Evolutionary conservation across 2,888 invertebrate species (phyloP).

Genomic region (Cybosia mesomella): DNA sequence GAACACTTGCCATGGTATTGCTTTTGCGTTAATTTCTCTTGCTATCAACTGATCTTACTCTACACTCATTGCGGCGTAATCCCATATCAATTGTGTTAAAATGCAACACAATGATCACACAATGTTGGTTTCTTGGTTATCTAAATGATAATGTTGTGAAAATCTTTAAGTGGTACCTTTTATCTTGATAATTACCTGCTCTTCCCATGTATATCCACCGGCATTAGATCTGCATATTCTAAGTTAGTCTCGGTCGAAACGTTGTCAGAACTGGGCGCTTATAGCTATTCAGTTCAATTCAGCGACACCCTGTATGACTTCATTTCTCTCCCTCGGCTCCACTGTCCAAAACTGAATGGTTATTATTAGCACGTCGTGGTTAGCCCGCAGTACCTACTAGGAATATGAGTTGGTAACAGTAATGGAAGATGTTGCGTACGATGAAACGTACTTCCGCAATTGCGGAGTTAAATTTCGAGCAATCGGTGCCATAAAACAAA

Average conservation of each 20-base stretch:
- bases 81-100: neutral
- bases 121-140: neutral
- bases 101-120: constrained; percentile 2
- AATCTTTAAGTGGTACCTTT: constrained; percentile 1
- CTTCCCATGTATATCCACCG: constrained; percentile 5
- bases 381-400: too few species aligned
- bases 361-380: too few species aligned
- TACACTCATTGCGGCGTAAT: neutral
- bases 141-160: constrained; percentile 16
- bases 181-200: constrained; percentile 4
- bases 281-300: too few species aligned
- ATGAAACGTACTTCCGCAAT: too few species aligned
- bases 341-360: too few species aligned
- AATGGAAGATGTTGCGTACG: too few species aligned
- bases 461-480: too few species aligned
- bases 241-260: neutral
- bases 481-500: too few species aligned
- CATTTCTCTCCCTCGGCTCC: too few species aligned
- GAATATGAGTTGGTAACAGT: neutral
- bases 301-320: too few species aligned
- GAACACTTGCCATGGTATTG: too few species aligned
- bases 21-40: neutral
- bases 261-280: too few species aligned
- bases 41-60: neutral
- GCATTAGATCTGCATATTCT: neutral